These are phyloP conservation scores for Ennomos erosarius DNA, from an alignment of 2,888 invertebrate genomes.

Conservation along the genomic window DNA sequence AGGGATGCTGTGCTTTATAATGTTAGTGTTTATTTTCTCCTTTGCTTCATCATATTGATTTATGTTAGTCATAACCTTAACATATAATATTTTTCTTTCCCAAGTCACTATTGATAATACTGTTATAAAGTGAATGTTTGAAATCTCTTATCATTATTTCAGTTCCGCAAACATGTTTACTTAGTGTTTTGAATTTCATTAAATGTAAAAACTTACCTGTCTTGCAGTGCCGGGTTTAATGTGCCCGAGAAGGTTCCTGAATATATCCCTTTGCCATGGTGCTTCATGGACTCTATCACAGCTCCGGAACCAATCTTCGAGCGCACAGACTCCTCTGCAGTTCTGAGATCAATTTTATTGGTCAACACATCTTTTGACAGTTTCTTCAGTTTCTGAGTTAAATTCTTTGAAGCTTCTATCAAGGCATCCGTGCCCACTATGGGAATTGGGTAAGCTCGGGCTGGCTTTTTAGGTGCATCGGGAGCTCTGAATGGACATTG, in stretches of 20 bases:
- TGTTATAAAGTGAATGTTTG: constrained; percentile 3
- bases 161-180: constrained; percentile 18
- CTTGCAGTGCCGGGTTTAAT: constrained; percentile 96
- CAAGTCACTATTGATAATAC: constrained; percentile 21
- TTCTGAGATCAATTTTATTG: constrained; percentile 83
- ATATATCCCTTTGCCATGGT: constrained; percentile 97
- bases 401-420: constrained; percentile 95
- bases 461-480: constrained; percentile 71
- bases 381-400: constrained; percentile 95
- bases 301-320: constrained; percentile 87
- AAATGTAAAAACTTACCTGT: constrained; percentile 78
- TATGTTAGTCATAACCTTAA: constrained; percentile 17
- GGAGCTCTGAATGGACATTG: constrained; percentile 67
- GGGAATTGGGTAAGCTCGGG: constrained; percentile 65
- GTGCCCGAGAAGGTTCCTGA: constrained; percentile 98
- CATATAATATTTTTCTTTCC: constrained; percentile 1
- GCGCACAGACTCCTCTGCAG: constrained; percentile 79
- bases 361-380: constrained; percentile 95
- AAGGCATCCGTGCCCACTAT: constrained; percentile 90
- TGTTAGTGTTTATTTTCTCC: constrained; percentile 1
- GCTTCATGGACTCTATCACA: constrained; percentile 96
- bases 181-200: constrained; percentile 11
- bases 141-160: constrained; percentile 26
- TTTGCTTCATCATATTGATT: constrained; percentile 9
- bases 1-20: constrained; percentile 5